A percentile compares a stretch with the other conserved stretches of the same genome.
phyloP scores from a whole-genome alignment of 2,888 invertebrate species.

The Conchocele bisecta region DNA sequence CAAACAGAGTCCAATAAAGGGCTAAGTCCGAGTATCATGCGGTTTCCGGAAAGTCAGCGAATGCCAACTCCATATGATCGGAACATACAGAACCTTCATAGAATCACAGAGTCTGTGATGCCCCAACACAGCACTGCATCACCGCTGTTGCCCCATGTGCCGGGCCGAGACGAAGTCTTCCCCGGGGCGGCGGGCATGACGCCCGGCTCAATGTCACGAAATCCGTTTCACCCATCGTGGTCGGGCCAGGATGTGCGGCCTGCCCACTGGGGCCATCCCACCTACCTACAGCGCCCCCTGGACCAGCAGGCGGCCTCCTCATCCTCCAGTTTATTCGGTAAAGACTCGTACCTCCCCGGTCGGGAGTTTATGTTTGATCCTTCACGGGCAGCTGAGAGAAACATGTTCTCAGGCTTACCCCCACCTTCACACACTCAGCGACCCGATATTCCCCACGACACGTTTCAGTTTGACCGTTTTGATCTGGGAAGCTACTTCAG shows the following conservation, averaged over 20 bases:
- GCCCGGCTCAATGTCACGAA: constrained; percentile 73
- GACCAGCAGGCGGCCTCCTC: constrained; percentile 71
- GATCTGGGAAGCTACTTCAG: constrained; percentile 77
- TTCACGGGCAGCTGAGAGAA: constrained; percentile 71
- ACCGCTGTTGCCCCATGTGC: constrained; percentile 68
- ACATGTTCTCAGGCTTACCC: constrained; percentile 73
- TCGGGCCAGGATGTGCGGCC: constrained; percentile 74
- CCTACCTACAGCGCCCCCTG: constrained; percentile 69
- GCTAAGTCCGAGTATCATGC: constrained; percentile 66
- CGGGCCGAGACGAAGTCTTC: constrained; percentile 74
- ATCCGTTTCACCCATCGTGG: constrained; percentile 77
- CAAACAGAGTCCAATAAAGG: constrained; percentile 52
- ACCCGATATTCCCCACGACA: constrained; percentile 71
- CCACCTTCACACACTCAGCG: constrained; percentile 69
- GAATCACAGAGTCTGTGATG: constrained; percentile 71
- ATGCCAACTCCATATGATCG: constrained; percentile 71
- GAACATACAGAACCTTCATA: constrained; percentile 69
- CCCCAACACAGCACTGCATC: constrained; percentile 64
- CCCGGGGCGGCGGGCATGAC: constrained; percentile 66
- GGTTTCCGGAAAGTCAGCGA: constrained; percentile 72
- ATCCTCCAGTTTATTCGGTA: constrained; percentile 70
- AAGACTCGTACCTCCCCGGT: constrained; percentile 74
- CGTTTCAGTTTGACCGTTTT: constrained; percentile 73
- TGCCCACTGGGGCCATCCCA: constrained; percentile 73
- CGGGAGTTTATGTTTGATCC: constrained; percentile 79